Evolutionary conservation across 2,113 vertebrate genomes (phyloP).

Genomic region (Tachysurus vachellii): DNA sequence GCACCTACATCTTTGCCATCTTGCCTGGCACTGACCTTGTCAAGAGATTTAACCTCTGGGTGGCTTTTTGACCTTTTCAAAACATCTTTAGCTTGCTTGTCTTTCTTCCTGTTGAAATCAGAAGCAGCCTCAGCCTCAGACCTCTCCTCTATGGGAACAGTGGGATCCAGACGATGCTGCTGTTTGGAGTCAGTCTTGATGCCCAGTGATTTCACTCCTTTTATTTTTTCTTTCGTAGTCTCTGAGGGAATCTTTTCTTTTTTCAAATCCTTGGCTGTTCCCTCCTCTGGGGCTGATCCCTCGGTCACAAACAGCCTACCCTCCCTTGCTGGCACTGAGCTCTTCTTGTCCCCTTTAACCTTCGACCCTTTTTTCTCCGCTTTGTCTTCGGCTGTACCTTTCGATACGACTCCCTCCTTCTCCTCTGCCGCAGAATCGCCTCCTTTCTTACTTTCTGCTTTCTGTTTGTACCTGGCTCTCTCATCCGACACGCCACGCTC

Average conservation of each 20-base stretch:
- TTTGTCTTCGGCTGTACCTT: constrained; percentile 80
- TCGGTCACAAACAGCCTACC: constrained; percentile 68
- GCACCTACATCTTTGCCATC: constrained; percentile 75
- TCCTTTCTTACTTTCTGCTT: constrained; percentile 71
- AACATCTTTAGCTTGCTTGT: constrained; percentile 77
- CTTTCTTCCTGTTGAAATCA: constrained; percentile 78
- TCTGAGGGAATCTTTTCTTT: constrained; percentile 76
- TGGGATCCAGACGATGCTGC: constrained; percentile 74
- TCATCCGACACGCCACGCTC: constrained; percentile 81
- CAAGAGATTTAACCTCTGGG: constrained; percentile 73
- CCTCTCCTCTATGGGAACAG: constrained; percentile 82
- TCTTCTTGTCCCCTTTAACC: constrained; percentile 82
- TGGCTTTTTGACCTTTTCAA: constrained; percentile 80
- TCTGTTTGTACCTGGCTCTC: constrained; percentile 79
- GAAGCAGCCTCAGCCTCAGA: constrained; percentile 76
- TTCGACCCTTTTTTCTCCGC: constrained; percentile 82
- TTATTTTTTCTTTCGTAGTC: constrained; percentile 73
- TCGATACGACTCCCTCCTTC: constrained; percentile 74
- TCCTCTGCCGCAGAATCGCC: constrained; percentile 68
- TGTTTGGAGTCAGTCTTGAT: constrained; percentile 77
- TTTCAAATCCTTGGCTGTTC: constrained; percentile 60
- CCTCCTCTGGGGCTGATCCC: constrained; percentile 73
- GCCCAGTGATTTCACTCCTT: constrained; percentile 67
- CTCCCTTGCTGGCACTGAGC: constrained; percentile 73
- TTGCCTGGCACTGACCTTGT: constrained; percentile 79